phyloP scores from a whole-genome alignment of 2,797 vertebrate species.

The Galagoides demidoff region DNA sequence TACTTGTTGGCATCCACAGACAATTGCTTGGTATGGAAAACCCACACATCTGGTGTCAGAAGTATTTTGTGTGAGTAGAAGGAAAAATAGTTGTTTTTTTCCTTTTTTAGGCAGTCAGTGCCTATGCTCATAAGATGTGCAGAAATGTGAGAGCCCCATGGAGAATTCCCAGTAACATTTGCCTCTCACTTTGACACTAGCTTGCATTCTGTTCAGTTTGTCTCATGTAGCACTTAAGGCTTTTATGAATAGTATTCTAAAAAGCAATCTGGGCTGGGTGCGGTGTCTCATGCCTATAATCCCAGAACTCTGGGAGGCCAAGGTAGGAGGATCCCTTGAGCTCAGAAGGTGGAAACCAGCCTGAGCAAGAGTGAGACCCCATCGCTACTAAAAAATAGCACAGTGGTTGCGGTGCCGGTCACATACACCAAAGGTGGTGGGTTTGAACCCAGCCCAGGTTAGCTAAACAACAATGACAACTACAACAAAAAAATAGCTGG shows the following conservation, averaged over 20 bases:
- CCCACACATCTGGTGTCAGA: background rate
- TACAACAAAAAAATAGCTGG: no score
- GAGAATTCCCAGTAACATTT: background rate
- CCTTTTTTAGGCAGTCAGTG: background rate
- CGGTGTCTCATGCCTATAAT: no score
- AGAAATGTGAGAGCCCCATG: background rate
- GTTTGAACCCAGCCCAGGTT: no score
- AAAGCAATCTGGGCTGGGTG: background rate
- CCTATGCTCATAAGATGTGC: background rate
- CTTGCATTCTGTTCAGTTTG: conserved; percentile 23
- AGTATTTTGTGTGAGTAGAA: background rate
- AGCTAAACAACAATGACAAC: no score
- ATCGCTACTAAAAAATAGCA: no score
- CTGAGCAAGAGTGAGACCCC: no score
- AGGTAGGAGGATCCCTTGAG: no score
- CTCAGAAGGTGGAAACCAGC: no score
- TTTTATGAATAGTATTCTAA: background rate
- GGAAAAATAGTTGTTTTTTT: background rate
- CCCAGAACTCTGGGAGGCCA: no score
- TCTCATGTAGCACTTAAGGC: background rate
- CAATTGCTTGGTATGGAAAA: background rate
- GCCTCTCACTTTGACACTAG: background rate
- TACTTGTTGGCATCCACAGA: background rate
- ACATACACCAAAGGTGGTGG: no score
- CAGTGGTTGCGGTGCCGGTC: no score